A percentile compares a stretch with the other conserved stretches of the same genome.
These are phyloP conservation scores for Petroica traversi DNA, from an alignment of 2,113 vertebrate genomes.

Conservation along the genomic window DNA sequence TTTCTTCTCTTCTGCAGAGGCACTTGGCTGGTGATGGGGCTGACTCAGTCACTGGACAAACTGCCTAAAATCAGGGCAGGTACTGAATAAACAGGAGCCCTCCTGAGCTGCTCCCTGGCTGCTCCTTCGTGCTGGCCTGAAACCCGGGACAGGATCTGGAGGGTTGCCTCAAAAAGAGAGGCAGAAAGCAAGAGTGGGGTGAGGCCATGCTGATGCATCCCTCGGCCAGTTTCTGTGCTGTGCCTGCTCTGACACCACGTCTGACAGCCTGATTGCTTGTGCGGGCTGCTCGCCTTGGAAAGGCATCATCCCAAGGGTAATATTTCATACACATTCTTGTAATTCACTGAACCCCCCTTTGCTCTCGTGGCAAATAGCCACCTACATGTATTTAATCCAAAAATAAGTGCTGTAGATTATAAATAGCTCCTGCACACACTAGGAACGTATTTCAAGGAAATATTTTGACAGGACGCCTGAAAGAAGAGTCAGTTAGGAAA, in stretches of 20 bases:
- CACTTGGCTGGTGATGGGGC: background rate
- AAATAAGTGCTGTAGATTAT: constrained; percentile 58
- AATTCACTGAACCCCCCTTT: background rate
- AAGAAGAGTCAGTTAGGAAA: constrained; percentile 63
- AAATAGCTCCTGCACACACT: constrained; percentile 48
- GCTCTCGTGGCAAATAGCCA: constrained; percentile 29
- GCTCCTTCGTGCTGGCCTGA: background rate
- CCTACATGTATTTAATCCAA: constrained; percentile 31
- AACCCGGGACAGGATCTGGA: background rate
- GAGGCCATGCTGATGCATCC: background rate
- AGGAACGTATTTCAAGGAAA: constrained; percentile 68
- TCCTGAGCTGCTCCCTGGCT: background rate
- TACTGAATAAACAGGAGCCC: background rate
- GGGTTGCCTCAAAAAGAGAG: background rate
- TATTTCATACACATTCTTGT: constrained; percentile 7
- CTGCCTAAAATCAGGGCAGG: background rate
- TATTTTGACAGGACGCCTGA: constrained; percentile 13
- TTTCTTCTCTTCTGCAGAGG: background rate
- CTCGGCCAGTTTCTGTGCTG: background rate
- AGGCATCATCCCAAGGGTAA: background rate
- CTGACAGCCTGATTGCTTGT: background rate
- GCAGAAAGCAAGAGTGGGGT: background rate
- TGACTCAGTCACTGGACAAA: fast-evolving
- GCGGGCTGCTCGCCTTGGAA: background rate
- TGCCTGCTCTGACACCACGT: background rate